Percentiles rank a stretch among this genome's conserved stretches.
Conservation (phyloP, 2,113 vertebrate species). For the Mugil cephalus region DNA sequence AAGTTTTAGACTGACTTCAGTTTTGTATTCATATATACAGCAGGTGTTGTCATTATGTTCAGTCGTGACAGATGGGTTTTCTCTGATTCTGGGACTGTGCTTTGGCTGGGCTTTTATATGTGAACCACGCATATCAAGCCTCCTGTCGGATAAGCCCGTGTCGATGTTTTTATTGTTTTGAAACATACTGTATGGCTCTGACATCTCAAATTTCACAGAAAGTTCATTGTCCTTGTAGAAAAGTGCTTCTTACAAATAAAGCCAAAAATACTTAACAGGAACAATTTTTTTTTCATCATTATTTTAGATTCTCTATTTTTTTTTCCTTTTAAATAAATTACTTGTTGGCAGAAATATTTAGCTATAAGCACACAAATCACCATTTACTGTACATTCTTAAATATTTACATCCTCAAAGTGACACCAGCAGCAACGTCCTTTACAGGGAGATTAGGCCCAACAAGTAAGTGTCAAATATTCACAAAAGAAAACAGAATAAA, state of each 20-base stretch:
- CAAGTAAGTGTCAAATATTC: conserved; percentile 39
- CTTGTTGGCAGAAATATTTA: conserved; percentile 27
- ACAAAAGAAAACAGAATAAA: conserved; percentile 28
- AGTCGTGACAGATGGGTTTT: conserved; percentile 6
- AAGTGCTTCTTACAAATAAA: conserved; percentile 46
- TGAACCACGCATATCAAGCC: conserved; percentile 7
- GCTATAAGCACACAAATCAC: conserved; percentile 54
- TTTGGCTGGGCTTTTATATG: conserved; percentile 30
- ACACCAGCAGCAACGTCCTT: conserved; percentile 10
- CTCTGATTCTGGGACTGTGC: conserved; percentile 22
- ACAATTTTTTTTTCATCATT: conserved; percentile 26
- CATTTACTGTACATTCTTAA: conserved; percentile 45
- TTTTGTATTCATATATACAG: conserved; percentile 49
- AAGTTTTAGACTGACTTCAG: conserved; percentile 34
- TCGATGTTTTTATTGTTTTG: background rate
- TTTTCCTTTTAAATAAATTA: conserved; percentile 8
- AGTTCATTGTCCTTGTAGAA: conserved; percentile 41
- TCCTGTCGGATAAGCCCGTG: conserved; percentile 2
- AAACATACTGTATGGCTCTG: conserved; percentile 28
- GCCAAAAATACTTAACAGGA: conserved; percentile 38
- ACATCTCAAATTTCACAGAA: conserved; percentile 4
- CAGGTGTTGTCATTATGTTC: conserved; percentile 23
- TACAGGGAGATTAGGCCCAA: conserved; percentile 9
- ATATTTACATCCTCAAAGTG: conserved; percentile 60
- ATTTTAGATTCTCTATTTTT: conserved; percentile 13